phyloP scores from a whole-genome alignment of 1,140 invertebrate genomes.

The Zaprionus gabonicus region DNA sequence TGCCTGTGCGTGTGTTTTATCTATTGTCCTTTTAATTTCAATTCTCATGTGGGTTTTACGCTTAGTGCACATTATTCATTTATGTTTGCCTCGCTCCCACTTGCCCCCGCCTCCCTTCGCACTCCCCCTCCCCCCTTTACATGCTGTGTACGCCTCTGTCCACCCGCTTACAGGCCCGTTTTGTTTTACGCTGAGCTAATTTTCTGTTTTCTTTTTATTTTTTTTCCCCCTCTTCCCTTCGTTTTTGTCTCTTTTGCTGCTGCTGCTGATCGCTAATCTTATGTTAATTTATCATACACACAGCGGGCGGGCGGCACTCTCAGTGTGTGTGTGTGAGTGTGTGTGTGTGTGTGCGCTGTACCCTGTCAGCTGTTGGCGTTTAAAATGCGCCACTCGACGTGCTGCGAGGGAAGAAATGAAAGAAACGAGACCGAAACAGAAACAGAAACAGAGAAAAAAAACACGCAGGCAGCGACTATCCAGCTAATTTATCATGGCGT shows the following conservation, averaged over 20 bases:
- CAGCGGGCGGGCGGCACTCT: conserved; percentile 10
- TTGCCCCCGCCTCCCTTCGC: not conserved
- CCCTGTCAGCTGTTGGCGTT: conserved; percentile 56
- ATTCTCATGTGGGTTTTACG: conserved; percentile 75
- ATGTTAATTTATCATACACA: conserved; percentile 67
- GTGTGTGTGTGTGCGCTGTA: conserved; percentile 30
- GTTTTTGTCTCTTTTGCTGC: conserved; percentile 24
- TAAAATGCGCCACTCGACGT: conserved; percentile 32
- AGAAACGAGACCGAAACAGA: not conserved
- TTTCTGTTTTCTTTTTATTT: conserved; percentile 44
- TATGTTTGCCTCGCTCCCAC: conserved; percentile 44
- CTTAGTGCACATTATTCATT: conserved; percentile 77
- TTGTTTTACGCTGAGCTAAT: conserved; percentile 54
- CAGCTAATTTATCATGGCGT: conserved; percentile 59
- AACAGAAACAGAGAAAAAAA: conserved; percentile 18
- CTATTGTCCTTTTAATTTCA: conserved; percentile 78
- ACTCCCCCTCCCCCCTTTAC: too few relatives aligned
- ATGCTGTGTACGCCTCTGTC: not conserved
- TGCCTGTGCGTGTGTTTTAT: conserved; percentile 67
- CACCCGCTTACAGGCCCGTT: conserved; percentile 14
- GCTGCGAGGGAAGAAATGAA: conserved; percentile 5
- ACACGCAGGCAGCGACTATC: conserved; percentile 52
- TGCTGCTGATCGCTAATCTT: conserved; percentile 65
- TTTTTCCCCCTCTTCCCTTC: not conserved
- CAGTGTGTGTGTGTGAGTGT: conserved; percentile 22